Percentiles rank a stretch among this genome's conserved stretches.
These are phyloP conservation scores for Lypha dubia DNA, from an alignment of 2,888 invertebrate genomes.

Conservation along the genomic window DNA sequence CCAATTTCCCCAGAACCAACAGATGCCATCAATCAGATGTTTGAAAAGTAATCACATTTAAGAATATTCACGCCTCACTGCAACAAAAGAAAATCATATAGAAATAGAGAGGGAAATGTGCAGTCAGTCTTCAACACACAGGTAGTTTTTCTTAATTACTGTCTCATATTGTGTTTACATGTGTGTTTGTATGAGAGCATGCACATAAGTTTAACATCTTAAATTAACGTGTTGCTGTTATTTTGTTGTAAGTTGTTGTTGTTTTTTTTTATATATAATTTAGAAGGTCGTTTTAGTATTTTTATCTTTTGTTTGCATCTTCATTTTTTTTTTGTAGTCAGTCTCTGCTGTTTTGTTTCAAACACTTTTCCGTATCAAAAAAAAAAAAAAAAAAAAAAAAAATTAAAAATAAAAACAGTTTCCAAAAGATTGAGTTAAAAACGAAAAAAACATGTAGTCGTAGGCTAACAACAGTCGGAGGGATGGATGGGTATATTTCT, in stretches of 20 bases:
- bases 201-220: constrained; percentile 15
- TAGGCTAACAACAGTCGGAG: no score
- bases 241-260: constrained; percentile 32
- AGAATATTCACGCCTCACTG: constrained; percentile 35
- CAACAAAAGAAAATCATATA: constrained; percentile 17
- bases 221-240: constrained; percentile 49
- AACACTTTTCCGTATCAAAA: constrained; percentile 55
- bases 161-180: constrained; percentile 3
- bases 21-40: constrained; percentile 17
- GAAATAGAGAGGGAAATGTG: constrained; percentile 16
- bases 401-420: no score
- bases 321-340: constrained; percentile 15
- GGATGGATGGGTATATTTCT: neutral
- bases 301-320: constrained; percentile 28
- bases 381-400: no score
- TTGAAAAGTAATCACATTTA: constrained; percentile 2
- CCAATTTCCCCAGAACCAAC: constrained; percentile 25
- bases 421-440: constrained; percentile 10
- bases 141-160: constrained; percentile 59
- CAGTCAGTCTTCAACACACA: constrained; percentile 37
- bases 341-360: constrained; percentile 10
- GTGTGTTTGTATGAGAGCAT: neutral
- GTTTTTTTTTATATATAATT: constrained; percentile 35
- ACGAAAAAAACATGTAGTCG: neutral
- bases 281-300: constrained; percentile 66